Percentiles rank a stretch among this genome's conserved stretches.
Evolutionary conservation across 2,113 vertebrate species (phyloP).

Genomic region (Polypterus senegalus): DNA sequence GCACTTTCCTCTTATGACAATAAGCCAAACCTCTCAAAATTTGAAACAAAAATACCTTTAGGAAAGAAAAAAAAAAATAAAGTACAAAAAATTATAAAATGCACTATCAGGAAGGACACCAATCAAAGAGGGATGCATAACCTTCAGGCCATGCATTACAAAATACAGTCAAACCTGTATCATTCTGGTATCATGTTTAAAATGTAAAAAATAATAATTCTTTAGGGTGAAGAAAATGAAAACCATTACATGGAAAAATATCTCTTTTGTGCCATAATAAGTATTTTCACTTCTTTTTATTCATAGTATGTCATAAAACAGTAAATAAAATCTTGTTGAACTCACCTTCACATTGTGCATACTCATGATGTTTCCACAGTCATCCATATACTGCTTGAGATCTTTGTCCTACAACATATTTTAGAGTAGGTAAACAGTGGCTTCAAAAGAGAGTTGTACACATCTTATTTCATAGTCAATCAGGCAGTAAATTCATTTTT

Average conservation of each 20-base stretch:
- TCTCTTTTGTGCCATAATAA: too few relatives aligned
- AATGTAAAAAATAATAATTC: too few relatives aligned
- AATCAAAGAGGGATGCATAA: too few relatives aligned
- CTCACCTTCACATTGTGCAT: slow-evolving; percentile 98
- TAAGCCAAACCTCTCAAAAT: slow-evolving; percentile 93
- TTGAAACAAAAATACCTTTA: slow-evolving; percentile 91
- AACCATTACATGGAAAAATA: too few relatives aligned
- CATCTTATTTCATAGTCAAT: too few relatives aligned
- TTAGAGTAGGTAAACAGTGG: neutral
- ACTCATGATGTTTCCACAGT: slow-evolving; percentile 98
- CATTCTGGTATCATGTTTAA: too few relatives aligned
- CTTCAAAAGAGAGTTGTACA: neutral
- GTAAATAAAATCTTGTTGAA: neutral
- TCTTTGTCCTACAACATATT: slow-evolving; percentile 79
- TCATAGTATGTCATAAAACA: too few relatives aligned
- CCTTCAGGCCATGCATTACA: too few relatives aligned
- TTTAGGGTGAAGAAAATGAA: too few relatives aligned
- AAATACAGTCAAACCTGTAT: too few relatives aligned
- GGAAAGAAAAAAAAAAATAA: slow-evolving; percentile 29
- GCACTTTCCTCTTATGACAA: slow-evolving; percentile 88
- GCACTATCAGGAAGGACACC: neutral
- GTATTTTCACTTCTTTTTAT: too few relatives aligned
- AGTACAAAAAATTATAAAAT: slow-evolving; percentile 13
- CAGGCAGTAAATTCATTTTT: too few relatives aligned
- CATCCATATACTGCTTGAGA: slow-evolving; percentile 98